Conservation (phyloP, 2,797 vertebrate genomes). For the Xenops minutus region DNA sequence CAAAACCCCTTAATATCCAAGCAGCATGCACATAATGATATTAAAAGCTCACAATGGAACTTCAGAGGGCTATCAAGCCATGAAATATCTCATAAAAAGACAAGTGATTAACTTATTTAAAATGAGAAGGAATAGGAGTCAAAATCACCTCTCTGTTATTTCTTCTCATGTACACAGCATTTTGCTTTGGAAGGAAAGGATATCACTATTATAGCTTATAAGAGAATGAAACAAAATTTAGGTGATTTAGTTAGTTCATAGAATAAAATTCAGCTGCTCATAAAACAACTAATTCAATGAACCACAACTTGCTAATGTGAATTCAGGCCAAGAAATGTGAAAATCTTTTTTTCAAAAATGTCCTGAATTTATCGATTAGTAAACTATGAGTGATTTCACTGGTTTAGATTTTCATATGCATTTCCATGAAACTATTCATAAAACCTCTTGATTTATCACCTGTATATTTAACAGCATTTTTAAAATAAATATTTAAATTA, state of each 20-base stretch:
- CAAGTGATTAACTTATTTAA: constrained; percentile 67
- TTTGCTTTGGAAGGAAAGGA: constrained; percentile 25
- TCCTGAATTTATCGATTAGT: neutral
- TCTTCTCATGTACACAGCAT: neutral
- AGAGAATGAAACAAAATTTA: constrained; percentile 17
- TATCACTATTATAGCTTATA: constrained; percentile 5
- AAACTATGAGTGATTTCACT: neutral
- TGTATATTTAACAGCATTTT: neutral
- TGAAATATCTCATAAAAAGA: constrained; percentile 69
- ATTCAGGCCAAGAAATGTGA: neutral
- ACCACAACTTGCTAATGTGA: neutral
- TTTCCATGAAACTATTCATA: neutral
- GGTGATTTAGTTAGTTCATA: neutral
- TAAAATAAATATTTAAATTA: neutral
- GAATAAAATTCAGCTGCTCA: neutral
- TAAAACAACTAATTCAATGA: neutral
- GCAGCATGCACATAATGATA: constrained; percentile 53
- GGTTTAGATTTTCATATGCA: neutral
- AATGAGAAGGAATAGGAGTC: neutral
- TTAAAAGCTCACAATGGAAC: constrained; percentile 65
- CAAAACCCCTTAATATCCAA: constrained; percentile 48
- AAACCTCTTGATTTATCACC: neutral
- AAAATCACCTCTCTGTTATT: neutral
- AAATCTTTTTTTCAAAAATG: neutral
- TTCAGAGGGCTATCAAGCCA: constrained; percentile 64